A percentile compares a stretch with the other conserved stretches of the same genome.
Conservation (phyloP, 2,797 vertebrate species). For the Esox masquinongy region DNA sequence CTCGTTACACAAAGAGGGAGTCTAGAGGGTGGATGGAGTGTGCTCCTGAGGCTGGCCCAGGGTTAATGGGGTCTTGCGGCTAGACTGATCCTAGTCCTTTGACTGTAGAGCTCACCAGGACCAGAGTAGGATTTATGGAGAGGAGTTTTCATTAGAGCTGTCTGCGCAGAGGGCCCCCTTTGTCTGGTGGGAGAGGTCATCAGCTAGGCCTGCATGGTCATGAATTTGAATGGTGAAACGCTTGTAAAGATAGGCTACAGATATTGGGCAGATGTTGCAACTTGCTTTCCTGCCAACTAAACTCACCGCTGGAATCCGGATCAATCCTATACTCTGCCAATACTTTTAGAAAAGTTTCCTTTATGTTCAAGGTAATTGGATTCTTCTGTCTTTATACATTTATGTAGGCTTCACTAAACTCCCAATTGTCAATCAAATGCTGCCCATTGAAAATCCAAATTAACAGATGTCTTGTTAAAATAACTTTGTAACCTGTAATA, state of each 20-base stretch:
- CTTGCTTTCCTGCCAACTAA: neutral
- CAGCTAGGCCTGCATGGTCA: constrained; percentile 10
- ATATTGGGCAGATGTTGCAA: constrained; percentile 10
- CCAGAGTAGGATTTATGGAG: constrained; percentile 42
- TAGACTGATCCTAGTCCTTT: constrained; percentile 44
- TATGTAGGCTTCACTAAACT: neutral
- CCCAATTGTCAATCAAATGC: neutral
- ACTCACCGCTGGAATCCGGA: neutral
- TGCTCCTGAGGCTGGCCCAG: constrained; percentile 11
- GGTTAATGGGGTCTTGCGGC: constrained; percentile 53
- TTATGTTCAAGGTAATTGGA: neutral
- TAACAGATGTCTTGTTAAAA: neutral
- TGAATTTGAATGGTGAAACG: constrained; percentile 11
- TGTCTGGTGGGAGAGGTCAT: constrained; percentile 15
- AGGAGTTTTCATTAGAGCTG: constrained; percentile 29
- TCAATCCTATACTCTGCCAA: neutral
- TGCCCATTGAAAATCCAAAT: neutral
- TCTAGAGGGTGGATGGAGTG: neutral
- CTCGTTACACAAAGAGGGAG: constrained; percentile 23
- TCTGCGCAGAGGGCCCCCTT: constrained; percentile 21
- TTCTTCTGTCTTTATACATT: neutral
- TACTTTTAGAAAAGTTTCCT: neutral
- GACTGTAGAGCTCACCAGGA: constrained; percentile 32
- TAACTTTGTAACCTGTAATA: neutral
- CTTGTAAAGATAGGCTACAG: neutral